Evolutionary conservation across 2,888 invertebrate species (phyloP).

Genomic region (Rhaphigaster nebulosa): DNA sequence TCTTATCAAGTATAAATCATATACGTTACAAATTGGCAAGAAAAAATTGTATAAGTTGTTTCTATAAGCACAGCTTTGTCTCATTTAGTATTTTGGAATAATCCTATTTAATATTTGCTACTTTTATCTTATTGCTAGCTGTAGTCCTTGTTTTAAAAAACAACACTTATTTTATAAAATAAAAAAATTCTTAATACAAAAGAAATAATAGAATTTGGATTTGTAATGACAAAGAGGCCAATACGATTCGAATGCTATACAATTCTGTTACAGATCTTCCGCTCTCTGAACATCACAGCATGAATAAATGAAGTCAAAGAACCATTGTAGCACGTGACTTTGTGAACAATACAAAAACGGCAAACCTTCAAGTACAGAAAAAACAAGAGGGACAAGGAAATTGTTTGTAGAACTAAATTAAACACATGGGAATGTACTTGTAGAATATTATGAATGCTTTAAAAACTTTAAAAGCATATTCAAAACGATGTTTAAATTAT

Average conservation of each 20-base stretch:
- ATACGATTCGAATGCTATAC: not conserved
- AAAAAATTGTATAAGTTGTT: too few relatives aligned
- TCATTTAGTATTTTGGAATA: too few relatives aligned
- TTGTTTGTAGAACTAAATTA: not conserved
- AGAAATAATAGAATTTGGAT: not conserved
- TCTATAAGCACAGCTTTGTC: too few relatives aligned
- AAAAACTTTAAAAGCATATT: too few relatives aligned
- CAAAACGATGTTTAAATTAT: too few relatives aligned
- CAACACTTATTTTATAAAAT: too few relatives aligned
- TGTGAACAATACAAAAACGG: constrained; percentile 7
- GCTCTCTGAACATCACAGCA: not conserved
- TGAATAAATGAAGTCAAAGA: not conserved
- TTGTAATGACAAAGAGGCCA: not conserved
- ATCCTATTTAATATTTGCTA: too few relatives aligned
- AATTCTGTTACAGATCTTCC: not conserved
- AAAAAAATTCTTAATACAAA: not conserved
- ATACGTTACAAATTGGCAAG: too few relatives aligned
- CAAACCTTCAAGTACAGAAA: not conserved
- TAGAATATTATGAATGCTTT: too few relatives aligned
- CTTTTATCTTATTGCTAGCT: too few relatives aligned
- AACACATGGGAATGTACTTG: not conserved
- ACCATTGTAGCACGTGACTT: not conserved
- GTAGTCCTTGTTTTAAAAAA: too few relatives aligned
- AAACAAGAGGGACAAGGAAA: not conserved
- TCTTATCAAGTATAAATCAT: too few relatives aligned